These are phyloP conservation scores for Caenorhabditis briggsae DNA, from an alignment of 1,140 invertebrate species.

Conservation along the genomic window DNA sequence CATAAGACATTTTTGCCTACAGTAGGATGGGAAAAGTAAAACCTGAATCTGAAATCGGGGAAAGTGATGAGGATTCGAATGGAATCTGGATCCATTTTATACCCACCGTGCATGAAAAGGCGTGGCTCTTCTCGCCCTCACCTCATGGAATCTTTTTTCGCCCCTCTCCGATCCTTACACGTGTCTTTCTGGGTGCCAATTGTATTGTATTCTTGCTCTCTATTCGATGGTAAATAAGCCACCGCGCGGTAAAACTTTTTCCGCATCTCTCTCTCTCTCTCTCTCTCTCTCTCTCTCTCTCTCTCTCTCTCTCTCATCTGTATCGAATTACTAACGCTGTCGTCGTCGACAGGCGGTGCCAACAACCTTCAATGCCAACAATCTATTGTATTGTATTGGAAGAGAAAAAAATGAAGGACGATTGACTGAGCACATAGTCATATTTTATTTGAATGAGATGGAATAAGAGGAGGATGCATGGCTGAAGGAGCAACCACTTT, in stretches of 20 bases:
- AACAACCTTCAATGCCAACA: conserved; percentile 43
- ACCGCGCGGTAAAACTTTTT: conserved; percentile 22
- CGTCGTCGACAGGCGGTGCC: not conserved
- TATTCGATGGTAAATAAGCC: conserved; percentile 37
- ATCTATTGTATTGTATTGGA: conserved; percentile 18
- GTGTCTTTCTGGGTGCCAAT: not conserved
- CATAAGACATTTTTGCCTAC: not conserved
- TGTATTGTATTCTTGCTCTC: conserved; percentile 30
- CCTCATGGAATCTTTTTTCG: conserved; percentile 40
- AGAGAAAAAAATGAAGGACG: conserved; percentile 14
- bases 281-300: not conserved
- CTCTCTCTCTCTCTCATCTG: not conserved
- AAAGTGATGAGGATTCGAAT: not conserved
- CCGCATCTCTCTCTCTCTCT: not conserved
- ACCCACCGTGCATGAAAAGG: conserved; percentile 4
- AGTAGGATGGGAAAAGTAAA: not conserved
- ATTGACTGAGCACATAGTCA: conserved; percentile 9
- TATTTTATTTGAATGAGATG: conserved; percentile 34
- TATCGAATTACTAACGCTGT: conserved; percentile 45
- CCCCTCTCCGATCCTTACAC: conserved; percentile 27
- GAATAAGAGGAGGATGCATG: conserved; percentile 20
- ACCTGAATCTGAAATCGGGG: not conserved
- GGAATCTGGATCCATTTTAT: conserved; percentile 48
- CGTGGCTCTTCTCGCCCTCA: not conserved
- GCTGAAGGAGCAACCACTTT: not conserved